These are phyloP conservation scores for Propithecus perrieri DNA, from an alignment of 2,797 vertebrate genomes.

Conservation along the genomic window DNA sequence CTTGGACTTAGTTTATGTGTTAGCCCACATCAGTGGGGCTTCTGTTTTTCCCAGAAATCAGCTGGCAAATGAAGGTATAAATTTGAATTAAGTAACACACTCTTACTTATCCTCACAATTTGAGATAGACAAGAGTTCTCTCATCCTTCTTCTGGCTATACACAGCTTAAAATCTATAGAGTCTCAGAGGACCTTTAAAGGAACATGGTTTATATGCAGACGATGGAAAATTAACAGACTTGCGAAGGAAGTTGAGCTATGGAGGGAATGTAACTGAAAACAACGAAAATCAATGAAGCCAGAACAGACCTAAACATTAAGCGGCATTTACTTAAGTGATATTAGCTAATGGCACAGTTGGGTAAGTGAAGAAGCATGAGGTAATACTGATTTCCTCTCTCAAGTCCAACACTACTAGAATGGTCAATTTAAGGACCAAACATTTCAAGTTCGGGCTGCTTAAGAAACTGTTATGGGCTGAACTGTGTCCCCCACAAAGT, in stretches of 20 bases:
- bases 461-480: background rate
- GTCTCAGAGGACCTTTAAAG: background rate
- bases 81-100: background rate
- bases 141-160: background rate
- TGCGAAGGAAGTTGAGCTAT: background rate
- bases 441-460: background rate
- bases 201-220: background rate
- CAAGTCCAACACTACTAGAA: background rate
- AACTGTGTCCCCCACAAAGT: background rate
- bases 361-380: background rate
- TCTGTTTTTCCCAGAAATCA: background rate
- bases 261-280: slow-evolving; percentile 41
- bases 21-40: background rate
- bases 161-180: background rate
- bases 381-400: background rate
- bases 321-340: slow-evolving; percentile 7
- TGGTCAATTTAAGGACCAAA: background rate
- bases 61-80: background rate
- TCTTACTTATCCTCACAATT: background rate
- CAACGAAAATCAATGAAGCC: slow-evolving; percentile 38
- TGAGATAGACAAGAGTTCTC: background rate
- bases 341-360: background rate
- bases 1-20: background rate
- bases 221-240: background rate
- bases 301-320: slow-evolving; percentile 26